These are phyloP conservation scores for Cyphomyrmex costatus DNA, from an alignment of 1,140 invertebrate species.

Conservation along the genomic window DNA sequence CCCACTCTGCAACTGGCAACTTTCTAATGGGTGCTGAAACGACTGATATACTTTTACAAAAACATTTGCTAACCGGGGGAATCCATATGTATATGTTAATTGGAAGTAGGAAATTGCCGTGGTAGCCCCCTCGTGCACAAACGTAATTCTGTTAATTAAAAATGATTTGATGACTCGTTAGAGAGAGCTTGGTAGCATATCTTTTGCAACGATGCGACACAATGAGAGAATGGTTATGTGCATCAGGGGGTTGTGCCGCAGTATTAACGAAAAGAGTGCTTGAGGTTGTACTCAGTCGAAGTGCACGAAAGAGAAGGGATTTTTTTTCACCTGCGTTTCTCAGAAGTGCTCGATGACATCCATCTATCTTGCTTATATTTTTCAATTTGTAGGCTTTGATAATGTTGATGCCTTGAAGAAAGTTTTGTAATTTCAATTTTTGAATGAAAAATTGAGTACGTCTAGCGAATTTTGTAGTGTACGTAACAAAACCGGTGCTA, in stretches of 20 bases:
- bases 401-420: background rate
- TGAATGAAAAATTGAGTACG: background rate
- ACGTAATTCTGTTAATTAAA: background rate
- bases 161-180: background rate
- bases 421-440: background rate
- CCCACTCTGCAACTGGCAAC: conserved; percentile 80
- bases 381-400: conserved; percentile 1
- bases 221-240: background rate
- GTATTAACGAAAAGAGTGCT: conserved; percentile 68
- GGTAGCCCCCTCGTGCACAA: conserved; percentile 17
- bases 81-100: conserved; percentile 43
- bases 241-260: conserved; percentile 35
- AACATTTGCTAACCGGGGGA: conserved; percentile 29
- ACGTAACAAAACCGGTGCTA: background rate
- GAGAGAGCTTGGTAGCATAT: background rate
- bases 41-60: conserved; percentile 45
- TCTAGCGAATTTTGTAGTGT: background rate
- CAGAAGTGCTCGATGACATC: conserved; percentile 31
- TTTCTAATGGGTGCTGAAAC: conserved; percentile 74
- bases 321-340: background rate
- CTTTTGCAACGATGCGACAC: background rate
- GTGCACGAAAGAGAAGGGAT: conserved; percentile 70
- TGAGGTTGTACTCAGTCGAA: conserved; percentile 32
- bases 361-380: background rate
- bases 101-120: conserved; percentile 35